Conservation (phyloP, 2,888 invertebrate species). For the Hirtodrosophila duncani region DNA sequence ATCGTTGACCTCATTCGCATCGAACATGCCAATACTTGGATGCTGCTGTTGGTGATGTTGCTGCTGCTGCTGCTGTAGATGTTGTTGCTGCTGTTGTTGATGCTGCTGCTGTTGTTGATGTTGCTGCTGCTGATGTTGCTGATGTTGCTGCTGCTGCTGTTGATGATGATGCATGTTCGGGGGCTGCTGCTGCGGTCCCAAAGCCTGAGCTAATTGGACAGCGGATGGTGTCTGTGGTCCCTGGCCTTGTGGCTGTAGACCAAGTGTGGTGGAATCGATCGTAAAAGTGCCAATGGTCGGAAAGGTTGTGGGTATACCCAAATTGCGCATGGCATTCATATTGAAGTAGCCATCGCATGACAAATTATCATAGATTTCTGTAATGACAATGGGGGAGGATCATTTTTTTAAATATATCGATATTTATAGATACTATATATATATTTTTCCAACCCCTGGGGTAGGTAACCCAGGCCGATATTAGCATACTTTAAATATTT, state of each 20-base stretch:
- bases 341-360: constrained; percentile 77
- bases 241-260: constrained; percentile 55
- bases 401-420: neutral
- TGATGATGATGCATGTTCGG: constrained; percentile 52
- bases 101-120: constrained; percentile 47
- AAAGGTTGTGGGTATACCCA: constrained; percentile 77
- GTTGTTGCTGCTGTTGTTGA: constrained; percentile 62
- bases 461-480: too few species aligned
- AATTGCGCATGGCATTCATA: constrained; percentile 77
- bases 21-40: constrained; percentile 75
- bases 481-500: too few species aligned
- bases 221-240: constrained; percentile 42
- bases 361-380: constrained; percentile 78
- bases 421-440: neutral
- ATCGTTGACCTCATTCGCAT: constrained; percentile 75
- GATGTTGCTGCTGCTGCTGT: constrained; percentile 46
- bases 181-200: constrained; percentile 41
- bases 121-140: constrained; percentile 46
- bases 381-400: neutral
- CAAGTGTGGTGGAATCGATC: constrained; percentile 74
- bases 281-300: constrained; percentile 79
- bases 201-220: constrained; percentile 46
- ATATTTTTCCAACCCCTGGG: too few species aligned
- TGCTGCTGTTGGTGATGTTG: constrained; percentile 63
- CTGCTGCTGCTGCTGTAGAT: constrained; percentile 52